Percentiles rank a stretch among this genome's conserved stretches.
These are phyloP conservation scores for Neotoxoptera formosana DNA, from an alignment of 1,140 invertebrate genomes.

Conservation along the genomic window DNA sequence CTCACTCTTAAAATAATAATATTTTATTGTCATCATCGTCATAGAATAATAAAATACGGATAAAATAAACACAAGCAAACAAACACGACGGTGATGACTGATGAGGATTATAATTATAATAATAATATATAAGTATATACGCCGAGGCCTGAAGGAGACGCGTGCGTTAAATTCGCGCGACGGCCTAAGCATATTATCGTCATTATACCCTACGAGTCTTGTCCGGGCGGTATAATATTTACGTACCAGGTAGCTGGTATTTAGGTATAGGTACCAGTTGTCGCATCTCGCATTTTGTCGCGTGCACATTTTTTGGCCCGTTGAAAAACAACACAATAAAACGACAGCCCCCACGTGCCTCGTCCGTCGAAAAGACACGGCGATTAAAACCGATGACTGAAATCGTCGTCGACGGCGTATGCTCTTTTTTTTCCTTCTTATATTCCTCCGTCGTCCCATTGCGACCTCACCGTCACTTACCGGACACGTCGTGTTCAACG, in stretches of 20 bases:
- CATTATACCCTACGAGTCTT: background rate
- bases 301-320: conserved; percentile 31
- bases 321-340: conserved; percentile 8
- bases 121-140: background rate
- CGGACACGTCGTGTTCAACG: conserved; percentile 13
- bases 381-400: conserved; percentile 52
- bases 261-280: background rate
- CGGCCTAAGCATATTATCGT: background rate
- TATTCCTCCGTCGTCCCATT: background rate
- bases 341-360: conserved; percentile 34
- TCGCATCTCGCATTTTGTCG: conserved; percentile 17
- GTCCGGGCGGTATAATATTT: background rate
- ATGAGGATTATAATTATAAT: background rate
- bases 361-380: background rate
- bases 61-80: background rate
- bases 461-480: background rate
- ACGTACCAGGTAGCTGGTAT: background rate
- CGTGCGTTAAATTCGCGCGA: background rate
- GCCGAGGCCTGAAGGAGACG: background rate
- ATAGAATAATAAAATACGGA: background rate
- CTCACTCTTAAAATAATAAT: background rate
- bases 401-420: conserved; percentile 5
- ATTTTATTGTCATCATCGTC: background rate
- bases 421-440: background rate
- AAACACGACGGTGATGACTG: background rate